phyloP scores from a whole-genome alignment of 2,113 vertebrate species.

The Rhabdornis inornatus region DNA sequence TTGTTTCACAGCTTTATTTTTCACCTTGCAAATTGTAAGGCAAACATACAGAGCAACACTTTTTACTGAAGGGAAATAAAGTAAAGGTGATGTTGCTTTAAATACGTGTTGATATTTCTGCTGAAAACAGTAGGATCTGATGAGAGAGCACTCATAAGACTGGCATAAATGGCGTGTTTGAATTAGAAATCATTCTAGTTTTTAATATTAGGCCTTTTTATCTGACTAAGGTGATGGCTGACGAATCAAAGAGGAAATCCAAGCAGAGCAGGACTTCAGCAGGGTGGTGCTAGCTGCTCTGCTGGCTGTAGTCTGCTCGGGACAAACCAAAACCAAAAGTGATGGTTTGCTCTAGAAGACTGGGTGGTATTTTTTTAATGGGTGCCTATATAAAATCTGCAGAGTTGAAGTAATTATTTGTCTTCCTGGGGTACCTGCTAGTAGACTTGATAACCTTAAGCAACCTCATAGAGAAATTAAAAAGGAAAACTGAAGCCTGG shows the following conservation, averaged over 20 bases:
- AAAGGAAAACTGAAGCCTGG: not conserved
- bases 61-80: not conserved
- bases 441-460: not conserved
- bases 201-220: not conserved
- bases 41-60: rapidly evolving
- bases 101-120: not conserved
- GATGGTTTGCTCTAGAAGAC: not conserved
- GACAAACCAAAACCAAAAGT: not conserved
- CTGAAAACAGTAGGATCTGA: not conserved
- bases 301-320: not conserved
- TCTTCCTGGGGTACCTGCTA: not conserved
- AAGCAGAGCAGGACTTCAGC: not conserved
- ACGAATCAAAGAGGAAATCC: not conserved
- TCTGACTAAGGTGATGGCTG: not conserved
- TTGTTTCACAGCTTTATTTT: not conserved
- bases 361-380: not conserved
- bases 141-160: not conserved
- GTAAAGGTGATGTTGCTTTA: not conserved
- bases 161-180: not conserved
- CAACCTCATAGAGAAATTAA: not conserved
- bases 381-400: not conserved
- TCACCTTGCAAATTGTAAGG: not conserved
- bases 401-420: not conserved
- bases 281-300: not conserved
- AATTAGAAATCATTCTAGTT: not conserved